Conservation (phyloP, 1,140 invertebrate species). For the Trichonephila clavipes region DNA sequence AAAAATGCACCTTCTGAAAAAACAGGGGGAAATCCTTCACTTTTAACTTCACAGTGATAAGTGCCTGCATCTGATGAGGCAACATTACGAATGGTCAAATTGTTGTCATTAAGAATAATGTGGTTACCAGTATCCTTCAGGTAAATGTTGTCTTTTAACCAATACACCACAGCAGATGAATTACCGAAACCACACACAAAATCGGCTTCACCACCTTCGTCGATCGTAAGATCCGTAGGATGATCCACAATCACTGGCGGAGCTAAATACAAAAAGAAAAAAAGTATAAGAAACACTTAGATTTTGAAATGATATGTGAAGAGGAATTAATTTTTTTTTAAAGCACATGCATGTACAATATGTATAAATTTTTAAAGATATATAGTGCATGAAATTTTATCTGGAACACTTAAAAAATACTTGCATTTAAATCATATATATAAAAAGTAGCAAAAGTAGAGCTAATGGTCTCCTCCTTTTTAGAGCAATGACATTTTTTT, state of each 20-base stretch:
- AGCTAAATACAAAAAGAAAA: slow-evolving; percentile 80
- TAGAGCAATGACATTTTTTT: too few relatives aligned
- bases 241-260: slow-evolving; percentile 82
- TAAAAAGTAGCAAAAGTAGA: too few relatives aligned
- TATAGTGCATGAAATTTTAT: too few relatives aligned
- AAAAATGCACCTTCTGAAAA: slow-evolving; percentile 84
- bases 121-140: slow-evolving; percentile 82
- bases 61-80: slow-evolving; percentile 85
- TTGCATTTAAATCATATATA: too few relatives aligned
- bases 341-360: too few relatives aligned
- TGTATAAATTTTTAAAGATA: too few relatives aligned
- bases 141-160: slow-evolving; percentile 87
- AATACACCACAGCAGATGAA: slow-evolving; percentile 85
- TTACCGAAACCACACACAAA: slow-evolving; percentile 85
- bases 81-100: slow-evolving; percentile 84
- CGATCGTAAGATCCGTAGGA: slow-evolving; percentile 83
- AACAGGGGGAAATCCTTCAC: slow-evolving; percentile 85
- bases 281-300: too few relatives aligned
- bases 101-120: slow-evolving; percentile 80
- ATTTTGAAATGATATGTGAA: too few relatives aligned
- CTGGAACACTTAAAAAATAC: too few relatives aligned
- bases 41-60: slow-evolving; percentile 87
- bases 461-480: too few relatives aligned
- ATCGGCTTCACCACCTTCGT: slow-evolving; percentile 85
- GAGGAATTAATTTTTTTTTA: too few relatives aligned